phyloP scores from a whole-genome alignment of 2,888 invertebrate genomes.

The Rhagonycha lutea region DNA sequence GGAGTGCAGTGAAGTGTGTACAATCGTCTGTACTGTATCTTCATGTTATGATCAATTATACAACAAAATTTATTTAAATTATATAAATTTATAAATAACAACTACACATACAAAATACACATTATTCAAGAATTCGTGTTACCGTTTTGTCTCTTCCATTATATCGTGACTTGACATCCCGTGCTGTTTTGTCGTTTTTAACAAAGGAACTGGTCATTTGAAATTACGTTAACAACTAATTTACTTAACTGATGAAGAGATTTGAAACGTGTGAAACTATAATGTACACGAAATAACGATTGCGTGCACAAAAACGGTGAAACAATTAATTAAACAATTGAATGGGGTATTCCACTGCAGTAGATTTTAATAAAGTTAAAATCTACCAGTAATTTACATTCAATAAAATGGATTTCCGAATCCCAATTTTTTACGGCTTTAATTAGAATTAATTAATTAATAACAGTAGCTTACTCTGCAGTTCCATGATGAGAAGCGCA shows the following conservation, averaged over 20 bases:
- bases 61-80: neutral
- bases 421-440: neutral
- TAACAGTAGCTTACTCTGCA: neutral
- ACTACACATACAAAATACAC: constrained; percentile 1
- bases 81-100: neutral
- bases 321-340: neutral
- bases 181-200: constrained; percentile 15
- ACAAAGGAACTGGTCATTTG: constrained; percentile 2
- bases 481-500: neutral
- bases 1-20: neutral
- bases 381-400: neutral
- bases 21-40: neutral
- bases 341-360: neutral
- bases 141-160: constrained; percentile 14
- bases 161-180: constrained; percentile 17
- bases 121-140: constrained; percentile 19
- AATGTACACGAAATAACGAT: neutral
- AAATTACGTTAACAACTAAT: constrained; percentile 3
- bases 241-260: constrained; percentile 2
- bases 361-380: neutral
- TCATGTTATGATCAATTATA: neutral
- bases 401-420: neutral
- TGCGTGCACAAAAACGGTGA: neutral
- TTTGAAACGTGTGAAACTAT: neutral
- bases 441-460: neutral